A percentile compares a stretch with the other conserved stretches of the same genome.
Evolutionary conservation across 2,113 vertebrate genomes (phyloP).

Genomic region (Ceuthmochares aereus): DNA sequence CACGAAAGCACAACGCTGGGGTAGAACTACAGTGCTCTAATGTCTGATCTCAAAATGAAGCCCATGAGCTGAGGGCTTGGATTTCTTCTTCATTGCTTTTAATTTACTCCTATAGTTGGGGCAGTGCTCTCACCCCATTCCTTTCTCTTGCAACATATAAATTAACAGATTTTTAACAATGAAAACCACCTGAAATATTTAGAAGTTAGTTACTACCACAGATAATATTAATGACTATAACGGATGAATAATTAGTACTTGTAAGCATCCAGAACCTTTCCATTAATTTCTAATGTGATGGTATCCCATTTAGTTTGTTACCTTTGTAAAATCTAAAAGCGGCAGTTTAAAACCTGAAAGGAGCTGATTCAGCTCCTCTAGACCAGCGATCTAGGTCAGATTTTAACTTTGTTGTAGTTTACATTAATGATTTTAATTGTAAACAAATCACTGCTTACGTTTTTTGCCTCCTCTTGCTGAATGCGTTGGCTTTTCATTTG

Average conservation of each 20-base stretch:
- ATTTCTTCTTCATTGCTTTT: not conserved
- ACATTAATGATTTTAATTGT: not conserved
- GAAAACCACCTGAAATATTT: not conserved
- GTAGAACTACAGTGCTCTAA: not conserved
- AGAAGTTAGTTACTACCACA: not conserved
- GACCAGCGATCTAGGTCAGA: not conserved
- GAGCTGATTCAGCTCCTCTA: not conserved
- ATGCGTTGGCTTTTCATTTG: not conserved
- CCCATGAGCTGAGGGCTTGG: not conserved
- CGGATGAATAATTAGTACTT: not conserved
- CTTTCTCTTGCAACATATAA: not conserved
- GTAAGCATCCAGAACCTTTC: not conserved
- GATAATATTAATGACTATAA: not conserved
- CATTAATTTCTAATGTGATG: not conserved
- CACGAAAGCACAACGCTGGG: not conserved
- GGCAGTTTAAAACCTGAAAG: not conserved
- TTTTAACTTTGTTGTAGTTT: not conserved
- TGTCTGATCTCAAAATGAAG: not conserved
- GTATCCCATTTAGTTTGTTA: not conserved
- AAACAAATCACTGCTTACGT: constrained; percentile 23
- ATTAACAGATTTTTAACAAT: not conserved
- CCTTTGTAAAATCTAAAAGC: not conserved
- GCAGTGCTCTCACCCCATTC: not conserved
- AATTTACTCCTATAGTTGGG: not conserved
- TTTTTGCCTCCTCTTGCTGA: not conserved